Conservation (phyloP, 2,888 invertebrate genomes). For the Helicoverpa assulta region DNA sequence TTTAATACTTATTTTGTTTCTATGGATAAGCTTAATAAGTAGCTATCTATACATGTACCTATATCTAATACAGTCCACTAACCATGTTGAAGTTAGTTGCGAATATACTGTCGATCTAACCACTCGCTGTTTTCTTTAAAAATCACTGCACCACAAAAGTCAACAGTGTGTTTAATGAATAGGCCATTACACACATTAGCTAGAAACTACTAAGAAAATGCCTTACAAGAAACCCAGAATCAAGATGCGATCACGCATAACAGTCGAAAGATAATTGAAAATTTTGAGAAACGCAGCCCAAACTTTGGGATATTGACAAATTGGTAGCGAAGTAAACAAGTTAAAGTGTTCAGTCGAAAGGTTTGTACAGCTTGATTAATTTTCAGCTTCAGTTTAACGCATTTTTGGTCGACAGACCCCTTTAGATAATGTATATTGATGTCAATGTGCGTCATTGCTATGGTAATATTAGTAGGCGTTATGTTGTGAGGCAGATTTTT, state of each 20-base stretch:
- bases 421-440: conserved; percentile 32
- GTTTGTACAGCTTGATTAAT: conserved; percentile 62
- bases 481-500: background rate
- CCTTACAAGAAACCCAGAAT: too few species aligned
- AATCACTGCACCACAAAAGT: too few species aligned
- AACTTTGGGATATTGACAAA: conserved; percentile 67
- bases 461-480: conserved; percentile 44
- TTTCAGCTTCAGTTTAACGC: conserved; percentile 34
- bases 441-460: conserved; percentile 45
- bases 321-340: conserved; percentile 58
- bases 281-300: conserved; percentile 36
- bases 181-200: too few species aligned
- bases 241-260: background rate
- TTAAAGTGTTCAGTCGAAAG: conserved; percentile 49
- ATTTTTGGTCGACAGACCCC: conserved; percentile 55
- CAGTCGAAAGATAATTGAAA: background rate
- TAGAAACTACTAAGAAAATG: too few species aligned
- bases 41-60: too few species aligned
- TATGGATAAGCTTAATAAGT: too few species aligned
- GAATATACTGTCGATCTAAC: too few species aligned
- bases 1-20: too few species aligned
- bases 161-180: too few species aligned
- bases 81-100: too few species aligned
- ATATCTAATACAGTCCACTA: too few species aligned
- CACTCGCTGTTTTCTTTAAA: too few species aligned